Evolutionary conservation across 2,888 invertebrate species (phyloP).

Genomic region (Drosophila cyrtoloma): DNA sequence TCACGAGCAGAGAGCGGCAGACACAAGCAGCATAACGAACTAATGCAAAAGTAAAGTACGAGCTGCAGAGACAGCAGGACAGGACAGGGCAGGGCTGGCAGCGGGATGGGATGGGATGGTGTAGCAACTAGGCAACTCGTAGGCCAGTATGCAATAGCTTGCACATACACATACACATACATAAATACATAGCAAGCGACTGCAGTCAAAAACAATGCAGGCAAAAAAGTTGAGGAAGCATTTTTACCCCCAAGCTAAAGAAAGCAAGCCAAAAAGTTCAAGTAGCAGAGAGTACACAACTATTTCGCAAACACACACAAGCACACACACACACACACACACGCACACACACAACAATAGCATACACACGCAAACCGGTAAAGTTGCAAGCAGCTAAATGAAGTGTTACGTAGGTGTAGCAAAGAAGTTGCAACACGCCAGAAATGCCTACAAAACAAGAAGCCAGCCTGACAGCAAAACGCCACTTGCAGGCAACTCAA

Average conservation of each 20-base stretch:
- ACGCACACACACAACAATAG: slow-evolving; percentile 1
- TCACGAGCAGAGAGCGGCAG: slow-evolving; percentile 68
- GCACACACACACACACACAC: slow-evolving; percentile 36
- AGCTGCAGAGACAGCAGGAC: slow-evolving; percentile 50
- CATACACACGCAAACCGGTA: slow-evolving; percentile 45
- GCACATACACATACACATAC: neutral
- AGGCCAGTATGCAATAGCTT: slow-evolving; percentile 18
- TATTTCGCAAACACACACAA: slow-evolving; percentile 66
- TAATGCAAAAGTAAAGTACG: slow-evolving; percentile 62
- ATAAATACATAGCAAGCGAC: slow-evolving; percentile 24
- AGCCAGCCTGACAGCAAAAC: slow-evolving; percentile 59
- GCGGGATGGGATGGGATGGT: neutral
- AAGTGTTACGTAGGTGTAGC: slow-evolving; percentile 70
- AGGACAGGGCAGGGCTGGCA: slow-evolving; percentile 1
- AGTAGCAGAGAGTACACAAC: slow-evolving; percentile 75
- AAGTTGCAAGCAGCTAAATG: slow-evolving; percentile 68
- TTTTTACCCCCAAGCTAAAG: slow-evolving; percentile 54
- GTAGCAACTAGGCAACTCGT: slow-evolving; percentile 13
- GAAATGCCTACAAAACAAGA: slow-evolving; percentile 51
- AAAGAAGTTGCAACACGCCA: slow-evolving; percentile 43
- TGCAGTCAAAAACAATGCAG: slow-evolving; percentile 79
- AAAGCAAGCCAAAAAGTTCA: slow-evolving; percentile 71
- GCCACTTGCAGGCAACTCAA: slow-evolving; percentile 63
- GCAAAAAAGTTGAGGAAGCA: slow-evolving; percentile 70
- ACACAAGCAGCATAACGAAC: slow-evolving; percentile 48